Percentiles rank a stretch among this genome's conserved stretches.
Evolutionary conservation across 1,140 invertebrate species (phyloP).

Genomic region (Dryas iulia): DNA sequence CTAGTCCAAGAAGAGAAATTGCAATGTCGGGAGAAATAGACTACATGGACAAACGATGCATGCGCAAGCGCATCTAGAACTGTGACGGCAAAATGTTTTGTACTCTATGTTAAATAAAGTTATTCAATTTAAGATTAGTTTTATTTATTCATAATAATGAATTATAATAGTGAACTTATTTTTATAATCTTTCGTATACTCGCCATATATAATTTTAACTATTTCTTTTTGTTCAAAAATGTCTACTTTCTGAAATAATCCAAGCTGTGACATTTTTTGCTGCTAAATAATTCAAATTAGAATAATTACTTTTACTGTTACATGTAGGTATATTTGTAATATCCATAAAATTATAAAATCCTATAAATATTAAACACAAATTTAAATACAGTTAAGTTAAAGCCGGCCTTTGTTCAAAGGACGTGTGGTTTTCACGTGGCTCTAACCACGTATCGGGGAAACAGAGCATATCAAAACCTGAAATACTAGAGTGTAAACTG

Average conservation of each 20-base stretch:
- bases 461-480: slow-evolving; percentile 42
- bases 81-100: slow-evolving; percentile 8
- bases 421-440: slow-evolving; percentile 24
- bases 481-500: slow-evolving; percentile 19
- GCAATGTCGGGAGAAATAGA: slow-evolving; percentile 13
- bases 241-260: too few relatives aligned
- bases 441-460: slow-evolving; percentile 32
- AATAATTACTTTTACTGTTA: too few relatives aligned
- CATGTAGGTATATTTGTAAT: too few relatives aligned
- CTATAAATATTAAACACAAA: not conserved
- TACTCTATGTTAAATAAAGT: not conserved
- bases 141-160: not conserved
- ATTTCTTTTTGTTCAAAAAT: too few relatives aligned
- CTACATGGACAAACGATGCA: slow-evolving; percentile 4
- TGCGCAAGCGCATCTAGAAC: slow-evolving; percentile 1
- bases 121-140: not conserved
- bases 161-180: too few relatives aligned
- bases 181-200: too few relatives aligned
- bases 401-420: slow-evolving; percentile 18
- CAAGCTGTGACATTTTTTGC: too few relatives aligned
- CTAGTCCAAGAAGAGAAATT: slow-evolving; percentile 5
- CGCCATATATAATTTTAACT: too few relatives aligned
- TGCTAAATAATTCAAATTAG: too few relatives aligned
- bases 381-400: slow-evolving; percentile 8
- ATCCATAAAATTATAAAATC: not conserved